Evolutionary conservation across 2,797 vertebrate species (phyloP).

Genomic region (Taeniopygia guttata): DNA sequence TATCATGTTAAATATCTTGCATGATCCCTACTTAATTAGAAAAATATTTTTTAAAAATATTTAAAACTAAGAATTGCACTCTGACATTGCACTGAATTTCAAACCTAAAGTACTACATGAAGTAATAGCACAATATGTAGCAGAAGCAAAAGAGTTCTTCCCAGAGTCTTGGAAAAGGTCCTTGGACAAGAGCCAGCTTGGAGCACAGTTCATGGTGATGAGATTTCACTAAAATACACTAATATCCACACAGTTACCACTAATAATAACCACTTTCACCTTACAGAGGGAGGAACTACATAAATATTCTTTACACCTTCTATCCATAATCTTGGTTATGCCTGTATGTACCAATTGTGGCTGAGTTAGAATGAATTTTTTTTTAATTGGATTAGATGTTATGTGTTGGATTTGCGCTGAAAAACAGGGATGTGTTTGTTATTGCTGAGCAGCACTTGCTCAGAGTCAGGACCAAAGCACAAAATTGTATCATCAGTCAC

Average conservation of each 20-base stretch:
- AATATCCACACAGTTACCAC: not conserved
- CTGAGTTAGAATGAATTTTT: not conserved
- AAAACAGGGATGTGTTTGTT: not conserved
- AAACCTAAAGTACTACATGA: not conserved
- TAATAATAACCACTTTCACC: not conserved
- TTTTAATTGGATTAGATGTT: not conserved
- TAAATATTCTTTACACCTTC: not conserved
- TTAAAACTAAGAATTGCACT: not conserved
- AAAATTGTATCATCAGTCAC: not conserved
- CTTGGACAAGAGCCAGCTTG: not conserved
- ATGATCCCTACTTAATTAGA: not conserved
- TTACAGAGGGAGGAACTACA: not conserved
- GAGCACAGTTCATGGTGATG: not conserved
- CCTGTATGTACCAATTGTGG: not conserved
- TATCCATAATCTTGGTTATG: not conserved
- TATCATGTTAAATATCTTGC: not conserved
- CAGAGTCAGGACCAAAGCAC: not conserved
- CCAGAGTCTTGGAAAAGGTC: not conserved
- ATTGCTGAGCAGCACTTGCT: not conserved
- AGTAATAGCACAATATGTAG: not conserved
- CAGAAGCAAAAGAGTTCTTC: not conserved
- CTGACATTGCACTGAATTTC: not conserved
- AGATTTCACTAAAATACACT: not conserved
- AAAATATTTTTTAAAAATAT: not conserved
- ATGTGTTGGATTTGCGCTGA: not conserved